Base-by-base conservation (phyloP, 2,113 vertebrate genomes). In the Vombatus ursinus region DNA sequence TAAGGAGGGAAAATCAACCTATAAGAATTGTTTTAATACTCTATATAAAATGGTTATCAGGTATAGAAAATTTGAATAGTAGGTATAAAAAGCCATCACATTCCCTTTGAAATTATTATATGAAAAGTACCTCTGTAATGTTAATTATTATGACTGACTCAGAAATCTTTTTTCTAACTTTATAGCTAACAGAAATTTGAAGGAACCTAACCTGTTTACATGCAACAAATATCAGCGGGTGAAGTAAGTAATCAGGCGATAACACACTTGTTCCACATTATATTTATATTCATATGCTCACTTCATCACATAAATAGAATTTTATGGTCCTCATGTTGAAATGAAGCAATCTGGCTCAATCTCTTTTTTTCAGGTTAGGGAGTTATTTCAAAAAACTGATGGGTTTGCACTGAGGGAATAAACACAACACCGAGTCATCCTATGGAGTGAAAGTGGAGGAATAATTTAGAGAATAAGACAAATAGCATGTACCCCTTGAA, bases 1-100 rank as follows among this genome's bases (percentile, higher is more conserved):
- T 93, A 49, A 51, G 93, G 95, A 51, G n/a, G 96, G 91, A 96
- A 96, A 95, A 96, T 22, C 37, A 95, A 47, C 91, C 94, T 95
- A 93, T 47, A 92, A 97, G 23, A 48, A 3, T 90, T 91, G 93
- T 91, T 96, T 97, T 97, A 93, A 95, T 91, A 0, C 37, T 89
- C n/a, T 91, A 50, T 90, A 77, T 68, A 68, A 68, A 68, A 68
- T 68, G 57, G 57, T 52, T 37, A 68, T 37, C 57, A 31, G 10
- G 54, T 28, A 57, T 28, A 94, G 47, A 93, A 96, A 96, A 91
- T 0, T 52, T 50, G 37, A n/a, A 95, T 90, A 84, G 19, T 48
- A 50, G 28, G 0, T 96, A 19, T 16, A 91, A 31, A 84, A 96
- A 94, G 22, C 95, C 94, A 57, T 3, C 94, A 23, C 48, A 31